A percentile compares a stretch with the other conserved stretches of the same genome.
Evolutionary conservation across 2,888 invertebrate genomes (phyloP).

Genomic region (Drosophila aldrichi): DNA sequence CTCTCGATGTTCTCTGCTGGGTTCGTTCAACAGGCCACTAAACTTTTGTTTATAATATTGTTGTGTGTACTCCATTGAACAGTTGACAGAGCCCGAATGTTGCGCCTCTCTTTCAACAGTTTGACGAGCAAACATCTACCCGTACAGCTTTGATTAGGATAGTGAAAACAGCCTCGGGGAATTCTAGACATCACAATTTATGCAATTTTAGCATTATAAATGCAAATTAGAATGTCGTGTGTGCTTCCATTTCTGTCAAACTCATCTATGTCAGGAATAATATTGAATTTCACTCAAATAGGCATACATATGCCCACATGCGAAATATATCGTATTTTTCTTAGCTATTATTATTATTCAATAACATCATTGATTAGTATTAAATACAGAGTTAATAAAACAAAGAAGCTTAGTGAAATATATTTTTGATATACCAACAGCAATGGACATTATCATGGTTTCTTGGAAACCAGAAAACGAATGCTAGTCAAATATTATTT

Average conservation of each 20-base stretch:
- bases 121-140: not conserved
- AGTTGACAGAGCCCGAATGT: slow-evolving; percentile 61
- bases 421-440: not conserved
- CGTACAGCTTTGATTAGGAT: not conserved
- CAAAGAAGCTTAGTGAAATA: too few relatives aligned
- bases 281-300: not conserved
- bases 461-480: not conserved
- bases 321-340: too few relatives aligned
- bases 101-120: slow-evolving; percentile 19
- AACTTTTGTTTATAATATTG: slow-evolving; percentile 53
- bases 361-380: not conserved
- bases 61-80: slow-evolving; percentile 41
- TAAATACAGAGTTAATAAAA: not conserved
- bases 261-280: not conserved
- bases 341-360: not conserved
- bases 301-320: not conserved
- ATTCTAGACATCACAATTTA: not conserved
- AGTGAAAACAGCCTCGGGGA: not conserved
- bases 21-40: slow-evolving; percentile 80
- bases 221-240: slow-evolving; percentile 6
- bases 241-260: not conserved
- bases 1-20: slow-evolving; percentile 44
- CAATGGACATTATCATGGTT: not conserved
- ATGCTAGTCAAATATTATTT: not conserved
- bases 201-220: slow-evolving; percentile 7